A percentile compares a stretch with the other conserved stretches of the same genome.
Conservation (phyloP, 2,113 vertebrate species). For the Hippolais icterina region DNA sequence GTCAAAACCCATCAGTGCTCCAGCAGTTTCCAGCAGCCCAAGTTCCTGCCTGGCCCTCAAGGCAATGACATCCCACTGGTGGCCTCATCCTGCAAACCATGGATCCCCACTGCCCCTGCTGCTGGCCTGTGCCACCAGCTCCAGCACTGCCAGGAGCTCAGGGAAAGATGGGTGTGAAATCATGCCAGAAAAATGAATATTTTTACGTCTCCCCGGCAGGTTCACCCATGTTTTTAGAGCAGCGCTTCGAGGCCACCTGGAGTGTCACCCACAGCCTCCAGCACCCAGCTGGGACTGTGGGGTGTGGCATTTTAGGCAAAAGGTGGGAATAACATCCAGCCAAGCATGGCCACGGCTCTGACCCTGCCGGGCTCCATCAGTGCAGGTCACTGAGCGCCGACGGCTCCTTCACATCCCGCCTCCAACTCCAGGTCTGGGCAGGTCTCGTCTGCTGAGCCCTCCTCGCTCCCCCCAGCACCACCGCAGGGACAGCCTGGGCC, state of each 20-base stretch:
- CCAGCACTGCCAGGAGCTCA: background rate
- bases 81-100: background rate
- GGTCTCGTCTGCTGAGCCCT: background rate
- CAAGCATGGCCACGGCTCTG: background rate
- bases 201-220: background rate
- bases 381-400: accelerated
- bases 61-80: background rate
- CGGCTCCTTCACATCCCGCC: accelerated
- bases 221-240: slow-evolving; percentile 19
- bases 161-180: slow-evolving; percentile 11
- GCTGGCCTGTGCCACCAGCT: accelerated
- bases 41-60: accelerated
- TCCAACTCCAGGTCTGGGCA: background rate
- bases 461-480: background rate
- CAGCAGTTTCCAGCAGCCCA: background rate
- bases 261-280: background rate
- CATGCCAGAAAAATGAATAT: background rate
- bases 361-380: background rate
- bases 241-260: background rate
- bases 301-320: background rate
- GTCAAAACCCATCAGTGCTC: background rate
- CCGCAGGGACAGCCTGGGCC: slow-evolving; percentile 31
- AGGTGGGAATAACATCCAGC: slow-evolving; percentile 1
- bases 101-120: background rate
- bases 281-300: accelerated